Base-by-base conservation (phyloP, 2,113 vertebrate genomes). In the Apodemus speciosus region DNA sequence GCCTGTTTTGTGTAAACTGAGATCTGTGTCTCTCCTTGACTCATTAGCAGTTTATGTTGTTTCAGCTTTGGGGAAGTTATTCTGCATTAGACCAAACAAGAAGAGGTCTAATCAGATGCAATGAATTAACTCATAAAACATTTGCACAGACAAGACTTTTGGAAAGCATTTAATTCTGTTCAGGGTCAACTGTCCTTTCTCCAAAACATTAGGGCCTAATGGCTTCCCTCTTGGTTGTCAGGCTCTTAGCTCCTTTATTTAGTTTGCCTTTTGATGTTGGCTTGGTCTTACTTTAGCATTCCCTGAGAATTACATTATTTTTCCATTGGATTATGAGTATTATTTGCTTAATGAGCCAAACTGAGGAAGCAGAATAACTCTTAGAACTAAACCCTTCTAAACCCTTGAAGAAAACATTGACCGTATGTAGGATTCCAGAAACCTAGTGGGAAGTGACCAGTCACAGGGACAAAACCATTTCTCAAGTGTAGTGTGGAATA, bases 341-440 rank as follows among this genome's bases (percentile, higher is more conserved):
- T 92, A 97, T 92, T 96, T 97, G 95, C 79, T 96, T 97, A 96
- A 96, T 96, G 96, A 93, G 56, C 6, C 62, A 95, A 90, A 94
- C 91, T 95, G 96, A 97, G 83, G 97, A 98, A 94, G 43, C 16
- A 90, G 76, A 96, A 68, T 96, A 89, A 71, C 88, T 94, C 97
- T 95, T 11, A 95, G 2, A 81, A 86, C 8, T 62, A 46, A 94
- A 88, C 56, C 43, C 51, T 95, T 68, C 20, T 18, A 91, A 87
- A 62, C 95, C 49, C 68, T 87, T 71, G 68, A 85, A 95, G 93
- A 89, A 72, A 83, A 95, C 94, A 87, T 6, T 62, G 21, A 27
- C 4, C 35, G 38, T 40, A 66, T 46, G 25, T 69, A 91, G 91
- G 91, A 84, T 75, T 94, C 43, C 10, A 69, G 73, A 77, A 93